These are phyloP conservation scores for Hypotaenidia philippensis DNA, from an alignment of 2,797 vertebrate genomes.

Conservation along the genomic window DNA sequence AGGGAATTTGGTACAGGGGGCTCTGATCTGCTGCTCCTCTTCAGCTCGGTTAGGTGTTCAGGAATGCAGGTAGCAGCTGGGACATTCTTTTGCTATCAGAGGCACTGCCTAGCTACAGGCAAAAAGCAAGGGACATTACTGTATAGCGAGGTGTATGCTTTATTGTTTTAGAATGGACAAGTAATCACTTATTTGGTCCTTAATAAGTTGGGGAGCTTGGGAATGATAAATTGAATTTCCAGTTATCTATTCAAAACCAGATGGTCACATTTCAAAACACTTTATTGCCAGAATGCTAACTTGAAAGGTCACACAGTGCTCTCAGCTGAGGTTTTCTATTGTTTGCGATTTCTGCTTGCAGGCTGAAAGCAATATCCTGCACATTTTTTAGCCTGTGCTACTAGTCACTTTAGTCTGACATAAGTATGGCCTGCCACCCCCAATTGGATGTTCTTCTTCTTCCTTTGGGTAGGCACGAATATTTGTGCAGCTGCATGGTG, in stretches of 20 bases:
- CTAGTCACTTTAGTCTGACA: constrained; percentile 1
- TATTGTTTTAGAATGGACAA: background rate
- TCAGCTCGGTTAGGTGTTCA: background rate
- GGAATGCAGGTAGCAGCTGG: background rate
- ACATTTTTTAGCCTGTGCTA: background rate
- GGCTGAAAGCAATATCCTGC: constrained; percentile 35
- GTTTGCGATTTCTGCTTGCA: constrained; percentile 28
- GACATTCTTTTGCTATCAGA: background rate
- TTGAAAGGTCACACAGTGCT: constrained; percentile 44
- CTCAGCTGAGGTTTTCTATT: constrained; percentile 47
- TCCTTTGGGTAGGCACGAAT: background rate
- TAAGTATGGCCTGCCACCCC: background rate
- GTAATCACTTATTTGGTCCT: background rate
- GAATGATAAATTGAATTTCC: constrained; percentile 41
- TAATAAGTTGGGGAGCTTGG: background rate
- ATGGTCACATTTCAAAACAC: constrained; percentile 47
- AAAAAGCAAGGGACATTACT: background rate
- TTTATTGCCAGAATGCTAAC: constrained; percentile 16
- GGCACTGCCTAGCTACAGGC: background rate
- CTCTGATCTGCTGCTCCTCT: background rate
- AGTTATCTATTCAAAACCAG: constrained; percentile 57
- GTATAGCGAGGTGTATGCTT: background rate
- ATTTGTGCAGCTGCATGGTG: background rate
- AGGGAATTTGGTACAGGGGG: rapidly evolving
- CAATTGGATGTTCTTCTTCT: background rate